Evolutionary conservation across 2,888 invertebrate genomes (phyloP).

Genomic region (Osmoderma eremita): DNA sequence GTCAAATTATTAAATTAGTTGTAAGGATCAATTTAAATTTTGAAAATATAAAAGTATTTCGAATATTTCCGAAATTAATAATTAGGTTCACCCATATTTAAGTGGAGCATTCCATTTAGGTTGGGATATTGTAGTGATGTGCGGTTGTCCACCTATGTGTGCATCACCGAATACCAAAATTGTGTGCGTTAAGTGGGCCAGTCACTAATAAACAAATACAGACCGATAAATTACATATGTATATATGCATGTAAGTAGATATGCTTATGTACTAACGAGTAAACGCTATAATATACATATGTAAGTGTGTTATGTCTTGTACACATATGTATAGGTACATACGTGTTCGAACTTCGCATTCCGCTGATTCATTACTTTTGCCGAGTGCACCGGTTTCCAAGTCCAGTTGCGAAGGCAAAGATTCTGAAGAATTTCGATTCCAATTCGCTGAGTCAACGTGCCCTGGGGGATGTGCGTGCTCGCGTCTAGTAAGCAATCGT

Average conservation of each 20-base stretch:
- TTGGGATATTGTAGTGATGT: too few species aligned
- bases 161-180: neutral
- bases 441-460: neutral
- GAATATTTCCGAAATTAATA: too few species aligned
- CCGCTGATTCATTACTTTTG: conserved; percentile 22
- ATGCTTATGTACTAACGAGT: too few species aligned
- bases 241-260: neutral
- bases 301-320: too few species aligned
- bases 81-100: too few species aligned
- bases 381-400: conserved; percentile 8
- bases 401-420: neutral
- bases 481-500: neutral
- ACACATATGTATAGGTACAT: too few species aligned
- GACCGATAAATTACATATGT: conserved; percentile 11
- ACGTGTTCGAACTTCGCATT: conserved; percentile 4
- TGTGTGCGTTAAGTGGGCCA: conserved; percentile 11
- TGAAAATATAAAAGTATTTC: too few species aligned
- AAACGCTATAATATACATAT: too few species aligned
- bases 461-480: neutral
- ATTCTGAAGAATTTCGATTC: conserved; percentile 4
- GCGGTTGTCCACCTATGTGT: too few species aligned
- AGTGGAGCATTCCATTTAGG: too few species aligned
- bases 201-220: conserved; percentile 8
- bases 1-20: too few species aligned
- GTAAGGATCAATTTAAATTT: too few species aligned